Evolutionary conservation across 2,797 vertebrate genomes (phyloP), one percentile per base, ranked within the genome.

Genomic region (Pristis pectinata): DNA sequence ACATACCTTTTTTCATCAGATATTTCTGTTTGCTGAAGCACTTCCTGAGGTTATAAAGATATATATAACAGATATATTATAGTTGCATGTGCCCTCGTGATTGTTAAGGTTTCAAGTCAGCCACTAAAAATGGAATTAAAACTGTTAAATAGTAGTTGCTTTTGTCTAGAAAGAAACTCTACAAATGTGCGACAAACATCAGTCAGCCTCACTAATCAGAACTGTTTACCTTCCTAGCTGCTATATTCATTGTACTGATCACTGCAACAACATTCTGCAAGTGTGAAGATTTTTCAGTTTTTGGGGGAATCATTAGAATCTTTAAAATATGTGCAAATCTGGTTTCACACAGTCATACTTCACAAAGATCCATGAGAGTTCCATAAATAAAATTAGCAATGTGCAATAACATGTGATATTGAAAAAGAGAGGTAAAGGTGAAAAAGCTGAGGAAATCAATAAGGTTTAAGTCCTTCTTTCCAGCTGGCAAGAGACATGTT

Each of bases 381-480:
- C 72, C 5, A 30, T 56, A 76, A 53, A 53, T 53, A 49, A 53
- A 76, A 94, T 94, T 76, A 76, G 70, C 34, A 53, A 22, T 56
- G 92, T 94, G 30, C 44, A 94, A 94, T 56, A 94, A 56, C 15
- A 56, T 94, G 15, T 94, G 70, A n/a, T 74, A 76, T 94, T 56
- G 92, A 74, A 93, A 94, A 56, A 44, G 44, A 72, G 49, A 76
- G 6, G 41, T 49, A 76, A 41, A 53, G 92, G 70, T 94, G 92
- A 94, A 94, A 94, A 94, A 94, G 92, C 92, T 53, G 44, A 76
- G 17, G 70, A 94, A 94, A 94, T 94, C 92, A 94, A 94, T 94
- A 76, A 70, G 92, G 27, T 76, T 94, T 76, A 94, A 76, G 15
- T 10, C 30, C 27, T 76, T 76, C 72, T 94, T 74, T 10, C 77